Evolutionary conservation across 2,113 vertebrate genomes (phyloP).

Genomic region (Tapirus terrestris): DNA sequence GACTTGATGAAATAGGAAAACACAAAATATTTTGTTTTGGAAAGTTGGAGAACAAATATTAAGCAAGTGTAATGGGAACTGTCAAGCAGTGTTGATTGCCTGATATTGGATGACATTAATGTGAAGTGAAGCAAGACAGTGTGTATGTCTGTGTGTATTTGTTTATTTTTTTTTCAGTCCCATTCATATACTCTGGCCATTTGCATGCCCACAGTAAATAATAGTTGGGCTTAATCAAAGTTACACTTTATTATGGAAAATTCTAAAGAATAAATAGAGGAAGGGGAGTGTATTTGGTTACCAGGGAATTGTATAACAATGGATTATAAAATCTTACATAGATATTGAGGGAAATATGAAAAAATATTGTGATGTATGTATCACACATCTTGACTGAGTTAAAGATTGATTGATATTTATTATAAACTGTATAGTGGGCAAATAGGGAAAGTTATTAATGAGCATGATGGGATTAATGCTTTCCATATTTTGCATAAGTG

Average conservation of each 20-base stretch:
- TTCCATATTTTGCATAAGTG: background rate
- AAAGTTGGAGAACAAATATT: background rate
- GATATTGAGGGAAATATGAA: background rate
- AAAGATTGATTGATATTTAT: background rate
- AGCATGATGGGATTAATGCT: background rate
- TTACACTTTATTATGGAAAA: background rate
- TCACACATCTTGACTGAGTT: no score
- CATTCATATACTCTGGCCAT: no score
- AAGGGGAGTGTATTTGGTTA: background rate
- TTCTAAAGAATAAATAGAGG: background rate
- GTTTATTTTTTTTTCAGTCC: background rate
- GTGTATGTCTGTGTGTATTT: background rate
- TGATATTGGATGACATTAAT: no score
- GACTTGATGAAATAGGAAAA: background rate
- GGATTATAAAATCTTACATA: background rate
- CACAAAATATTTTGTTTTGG: background rate
- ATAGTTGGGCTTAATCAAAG: background rate
- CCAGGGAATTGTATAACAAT: background rate
- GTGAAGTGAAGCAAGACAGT: no score
- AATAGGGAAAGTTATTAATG: background rate
- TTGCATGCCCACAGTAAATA: background rate
- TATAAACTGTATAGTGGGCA: fast-evolving
- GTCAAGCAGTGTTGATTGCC: no score
- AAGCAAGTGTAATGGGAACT: no score
- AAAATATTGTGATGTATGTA: background rate